Percentiles rank a stretch among this genome's conserved stretches.
Evolutionary conservation across 2,113 vertebrate genomes (phyloP).

Genomic region (Etheostoma cragini): DNA sequence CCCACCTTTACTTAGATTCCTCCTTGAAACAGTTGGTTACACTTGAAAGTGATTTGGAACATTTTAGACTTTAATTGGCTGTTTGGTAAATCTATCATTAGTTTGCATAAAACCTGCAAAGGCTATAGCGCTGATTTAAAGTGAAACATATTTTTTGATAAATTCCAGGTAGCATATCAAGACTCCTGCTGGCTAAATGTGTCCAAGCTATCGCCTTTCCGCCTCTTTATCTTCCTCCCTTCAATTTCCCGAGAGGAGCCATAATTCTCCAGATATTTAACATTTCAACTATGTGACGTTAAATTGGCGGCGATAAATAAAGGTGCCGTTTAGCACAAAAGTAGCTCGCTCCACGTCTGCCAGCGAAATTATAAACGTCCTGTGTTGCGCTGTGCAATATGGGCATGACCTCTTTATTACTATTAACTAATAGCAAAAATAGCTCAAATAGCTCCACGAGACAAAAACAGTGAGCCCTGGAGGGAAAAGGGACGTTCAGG

Average conservation of each 20-base stretch:
- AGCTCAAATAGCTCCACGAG: constrained; percentile 74
- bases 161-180: constrained; percentile 38
- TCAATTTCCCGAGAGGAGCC: constrained; percentile 59
- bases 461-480: constrained; percentile 71
- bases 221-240: constrained; percentile 57
- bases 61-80: constrained; percentile 84
- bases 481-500: constrained; percentile 54
- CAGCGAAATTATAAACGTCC: constrained; percentile 59
- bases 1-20: constrained; percentile 83
- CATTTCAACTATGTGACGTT: constrained; percentile 59
- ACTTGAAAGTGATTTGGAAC: constrained; percentile 83
- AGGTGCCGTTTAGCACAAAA: constrained; percentile 30
- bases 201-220: constrained; percentile 56
- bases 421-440: too few relatives aligned
- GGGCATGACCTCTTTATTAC: constrained; percentile 77
- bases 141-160: constrained; percentile 38
- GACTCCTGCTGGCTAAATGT: constrained; percentile 54
- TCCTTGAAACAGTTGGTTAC: constrained; percentile 84
- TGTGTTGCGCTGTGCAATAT: constrained; percentile 63
- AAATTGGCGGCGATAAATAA: constrained; percentile 51
- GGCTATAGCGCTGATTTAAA: constrained; percentile 58
- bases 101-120: constrained; percentile 66
- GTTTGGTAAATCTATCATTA: constrained; percentile 82
- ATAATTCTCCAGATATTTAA: constrained; percentile 61
- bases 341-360: constrained; percentile 35